Evolutionary conservation across 2,113 vertebrate species (phyloP).

Genomic region (Sylvietta virens): DNA sequence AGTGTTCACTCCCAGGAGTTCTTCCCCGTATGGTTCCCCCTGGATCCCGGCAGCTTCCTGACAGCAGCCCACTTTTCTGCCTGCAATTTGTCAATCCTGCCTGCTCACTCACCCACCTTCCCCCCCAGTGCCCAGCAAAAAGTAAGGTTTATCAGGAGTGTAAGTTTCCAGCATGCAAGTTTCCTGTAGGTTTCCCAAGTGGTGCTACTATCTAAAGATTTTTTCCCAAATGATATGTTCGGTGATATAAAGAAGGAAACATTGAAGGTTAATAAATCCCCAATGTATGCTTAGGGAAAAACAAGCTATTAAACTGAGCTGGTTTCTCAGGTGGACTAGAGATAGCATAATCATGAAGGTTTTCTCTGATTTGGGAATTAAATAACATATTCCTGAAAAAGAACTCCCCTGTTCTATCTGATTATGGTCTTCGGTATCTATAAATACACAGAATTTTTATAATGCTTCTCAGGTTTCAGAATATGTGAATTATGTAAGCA

Average conservation of each 20-base stretch:
- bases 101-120: fast-evolving
- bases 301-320: neutral
- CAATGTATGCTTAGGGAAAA: neutral
- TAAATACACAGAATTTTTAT: neutral
- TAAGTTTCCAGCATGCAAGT: neutral
- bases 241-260: neutral
- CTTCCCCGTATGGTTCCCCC: fast-evolving
- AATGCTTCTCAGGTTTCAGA: neutral
- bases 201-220: neutral
- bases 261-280: neutral
- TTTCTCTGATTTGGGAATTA: neutral
- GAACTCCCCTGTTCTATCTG: neutral
- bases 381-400: neutral
- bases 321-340: neutral
- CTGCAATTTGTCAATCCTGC: neutral
- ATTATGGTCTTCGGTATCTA: neutral
- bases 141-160: neutral
- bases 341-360: neutral
- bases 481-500: neutral
- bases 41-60: fast-evolving
- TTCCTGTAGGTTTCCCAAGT: neutral
- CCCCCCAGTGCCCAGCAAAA: fast-evolving
- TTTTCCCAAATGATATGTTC: neutral
- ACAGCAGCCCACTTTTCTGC: neutral
- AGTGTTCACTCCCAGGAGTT: fast-evolving